Conservation (phyloP, 2,113 vertebrate genomes). For the Cacatua alba region DNA sequence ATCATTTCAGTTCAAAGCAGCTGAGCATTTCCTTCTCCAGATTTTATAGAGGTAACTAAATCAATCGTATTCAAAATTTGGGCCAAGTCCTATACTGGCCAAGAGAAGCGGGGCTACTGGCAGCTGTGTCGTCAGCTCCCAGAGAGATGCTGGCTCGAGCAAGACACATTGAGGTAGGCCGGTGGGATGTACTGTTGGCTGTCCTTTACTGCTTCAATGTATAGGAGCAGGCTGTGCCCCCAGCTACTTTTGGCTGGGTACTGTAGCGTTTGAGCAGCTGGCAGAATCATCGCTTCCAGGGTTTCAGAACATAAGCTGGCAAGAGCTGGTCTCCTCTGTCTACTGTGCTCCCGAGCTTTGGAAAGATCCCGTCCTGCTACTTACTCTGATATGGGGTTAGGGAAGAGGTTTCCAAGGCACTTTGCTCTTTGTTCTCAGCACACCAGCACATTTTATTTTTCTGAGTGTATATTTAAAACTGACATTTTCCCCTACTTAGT, state of each 20-base stretch:
- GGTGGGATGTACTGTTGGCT: slow-evolving; percentile 49
- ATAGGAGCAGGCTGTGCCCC: slow-evolving; percentile 47
- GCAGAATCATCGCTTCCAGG: background rate
- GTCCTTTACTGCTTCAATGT: slow-evolving; percentile 32
- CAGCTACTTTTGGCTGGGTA: slow-evolving; percentile 35
- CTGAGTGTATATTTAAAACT: background rate
- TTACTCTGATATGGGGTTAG: background rate
- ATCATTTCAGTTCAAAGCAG: slow-evolving; percentile 28
- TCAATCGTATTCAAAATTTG: background rate
- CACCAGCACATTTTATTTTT: background rate
- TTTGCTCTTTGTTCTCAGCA: background rate
- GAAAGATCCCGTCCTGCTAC: background rate
- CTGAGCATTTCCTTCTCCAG: slow-evolving; percentile 47
- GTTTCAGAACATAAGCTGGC: slow-evolving; percentile 8
- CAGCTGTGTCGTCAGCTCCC: slow-evolving; percentile 50
- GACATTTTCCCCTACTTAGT: background rate
- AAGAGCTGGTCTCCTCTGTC: background rate
- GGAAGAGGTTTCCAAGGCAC: background rate
- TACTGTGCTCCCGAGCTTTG: background rate
- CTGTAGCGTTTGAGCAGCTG: slow-evolving; percentile 44
- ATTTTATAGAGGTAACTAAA: slow-evolving; percentile 50
- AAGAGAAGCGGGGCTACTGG: slow-evolving; percentile 27
- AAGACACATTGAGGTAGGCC: background rate
- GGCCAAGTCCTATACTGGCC: slow-evolving; percentile 37
- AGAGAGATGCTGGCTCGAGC: slow-evolving; percentile 26